phyloP scores from a whole-genome alignment of 2,113 vertebrate genomes.

The Anolis sagrei region DNA sequence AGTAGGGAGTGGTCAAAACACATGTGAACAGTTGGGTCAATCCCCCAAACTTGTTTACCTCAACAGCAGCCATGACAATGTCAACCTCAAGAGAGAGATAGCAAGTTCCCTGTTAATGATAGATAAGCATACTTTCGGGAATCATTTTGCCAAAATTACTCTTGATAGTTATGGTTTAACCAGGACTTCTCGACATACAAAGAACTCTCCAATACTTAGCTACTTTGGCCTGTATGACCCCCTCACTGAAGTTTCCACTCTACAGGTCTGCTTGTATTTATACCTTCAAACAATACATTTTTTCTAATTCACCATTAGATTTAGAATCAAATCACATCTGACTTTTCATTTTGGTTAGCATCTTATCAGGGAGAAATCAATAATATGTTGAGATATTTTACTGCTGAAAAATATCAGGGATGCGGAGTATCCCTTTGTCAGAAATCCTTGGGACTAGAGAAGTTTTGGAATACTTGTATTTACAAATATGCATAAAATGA shows the following conservation, averaged over 20 bases:
- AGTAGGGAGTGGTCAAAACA: conserved; percentile 65
- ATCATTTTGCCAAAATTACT: neutral
- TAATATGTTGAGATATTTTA: too few relatives aligned
- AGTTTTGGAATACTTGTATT: too few relatives aligned
- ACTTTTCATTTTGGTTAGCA: neutral
- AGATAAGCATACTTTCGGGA: neutral
- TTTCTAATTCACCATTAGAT: neutral
- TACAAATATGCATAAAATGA: neutral
- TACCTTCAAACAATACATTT: neutral
- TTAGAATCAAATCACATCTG: neutral
- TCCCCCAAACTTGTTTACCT: conserved; percentile 70
- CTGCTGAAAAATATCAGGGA: too few relatives aligned
- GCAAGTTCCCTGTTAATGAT: neutral
- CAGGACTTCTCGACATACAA: neutral
- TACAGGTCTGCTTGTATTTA: neutral
- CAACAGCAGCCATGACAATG: conserved; percentile 40
- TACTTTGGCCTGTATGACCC: neutral
- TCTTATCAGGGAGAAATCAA: neutral
- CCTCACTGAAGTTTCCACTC: neutral
- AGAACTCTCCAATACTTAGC: neutral
- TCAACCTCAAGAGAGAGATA: conserved; percentile 19
- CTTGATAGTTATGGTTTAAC: conserved; percentile 14
- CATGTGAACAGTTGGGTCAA: conserved; percentile 57
- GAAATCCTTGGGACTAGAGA: too few relatives aligned
- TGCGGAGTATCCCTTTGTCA: too few relatives aligned